Base-by-base conservation (phyloP, 2,113 vertebrate genomes). In the Falco punctatus region DNA sequence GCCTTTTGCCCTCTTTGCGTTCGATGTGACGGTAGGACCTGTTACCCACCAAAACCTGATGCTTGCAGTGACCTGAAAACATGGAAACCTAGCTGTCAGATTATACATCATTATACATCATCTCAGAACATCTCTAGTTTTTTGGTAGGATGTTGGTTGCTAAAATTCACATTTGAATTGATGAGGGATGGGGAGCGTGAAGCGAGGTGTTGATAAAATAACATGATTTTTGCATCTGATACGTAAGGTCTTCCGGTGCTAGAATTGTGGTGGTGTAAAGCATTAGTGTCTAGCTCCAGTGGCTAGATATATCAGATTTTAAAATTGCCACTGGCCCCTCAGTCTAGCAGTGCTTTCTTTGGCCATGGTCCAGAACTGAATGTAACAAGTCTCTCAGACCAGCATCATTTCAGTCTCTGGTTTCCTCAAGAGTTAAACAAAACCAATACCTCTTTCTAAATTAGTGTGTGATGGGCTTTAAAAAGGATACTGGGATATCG, bases 391-490 rank as follows among this genome's bases (percentile, higher is more conserved):
- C 3, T 92, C 67, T 93, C 94, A 78, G 38, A 81, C 14, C 55
- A 44, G 40, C 8, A 0, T 67, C 15, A 21, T 66, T 92, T 92
- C 46, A 24, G 0, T 58, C 77, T 81, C 73, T 89, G 83, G 7
- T 89, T 97, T 94, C 48, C 65, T 90, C 62, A 81, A 64, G 74
- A 51, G 78, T 94, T 96, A 94, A 90, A 85, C 66, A 94, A 90
- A 97, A 32, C 49, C 49, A 54, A 21, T 69, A 21, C 23, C 11
- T 58, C 65, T 89, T 82, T 87, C 54, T 92, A 58, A 92, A 61
- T 82, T 46, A 87, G 87, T 2, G 0, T 2, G 2, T 46, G 46
- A 26, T 59, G 59, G 51, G 23, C 38, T 92, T 92, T 87, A 62
- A 65, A 59, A 72, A 21, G 33, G 19, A 58, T 81, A 15, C 74